These are phyloP conservation scores for Schizaphis graminum DNA, from an alignment of 2,888 invertebrate species.

Conservation along the genomic window DNA sequence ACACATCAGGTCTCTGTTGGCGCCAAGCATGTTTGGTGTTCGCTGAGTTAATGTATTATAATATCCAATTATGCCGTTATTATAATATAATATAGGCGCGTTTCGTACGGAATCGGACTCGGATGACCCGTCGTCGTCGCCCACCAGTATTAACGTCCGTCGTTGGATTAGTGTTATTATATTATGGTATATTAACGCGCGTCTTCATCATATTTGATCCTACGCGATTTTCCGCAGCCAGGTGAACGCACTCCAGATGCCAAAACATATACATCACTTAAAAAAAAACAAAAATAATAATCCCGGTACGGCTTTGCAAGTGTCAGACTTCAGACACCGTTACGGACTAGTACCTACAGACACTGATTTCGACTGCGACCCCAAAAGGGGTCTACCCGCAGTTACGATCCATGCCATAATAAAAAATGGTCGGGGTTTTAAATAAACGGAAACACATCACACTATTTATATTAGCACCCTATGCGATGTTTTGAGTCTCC, in stretches of 20 bases:
- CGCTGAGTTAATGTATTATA: not conserved
- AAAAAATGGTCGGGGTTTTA: not conserved
- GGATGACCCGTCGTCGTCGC: slow-evolving; percentile 34
- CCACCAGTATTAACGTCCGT: not conserved
- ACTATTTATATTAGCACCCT: not conserved
- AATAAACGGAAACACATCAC: not conserved
- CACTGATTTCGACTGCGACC: not conserved
- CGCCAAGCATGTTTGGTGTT: not conserved
- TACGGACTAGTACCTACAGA: not conserved
- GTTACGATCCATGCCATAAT: not conserved
- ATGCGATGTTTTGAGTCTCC: not conserved
- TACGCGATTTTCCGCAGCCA: slow-evolving; percentile 45
- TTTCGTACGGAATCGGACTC: slow-evolving; percentile 21
- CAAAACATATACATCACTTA: not conserved
- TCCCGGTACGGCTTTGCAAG: not conserved
- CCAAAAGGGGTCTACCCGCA: not conserved
- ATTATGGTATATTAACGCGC: not conserved
- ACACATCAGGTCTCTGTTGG: not conserved
- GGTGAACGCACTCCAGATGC: slow-evolving; percentile 50
- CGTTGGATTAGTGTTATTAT: slow-evolving; percentile 13
- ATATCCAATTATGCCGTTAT: not conserved
- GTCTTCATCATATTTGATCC: slow-evolving; percentile 38
- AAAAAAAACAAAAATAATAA: not conserved
- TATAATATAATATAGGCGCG: slow-evolving; percentile 4
- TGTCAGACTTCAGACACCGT: not conserved